Percentiles rank a stretch among this genome's conserved stretches.
phyloP scores from a whole-genome alignment of 1,140 invertebrate genomes.

The Drosophila busckii region DNA sequence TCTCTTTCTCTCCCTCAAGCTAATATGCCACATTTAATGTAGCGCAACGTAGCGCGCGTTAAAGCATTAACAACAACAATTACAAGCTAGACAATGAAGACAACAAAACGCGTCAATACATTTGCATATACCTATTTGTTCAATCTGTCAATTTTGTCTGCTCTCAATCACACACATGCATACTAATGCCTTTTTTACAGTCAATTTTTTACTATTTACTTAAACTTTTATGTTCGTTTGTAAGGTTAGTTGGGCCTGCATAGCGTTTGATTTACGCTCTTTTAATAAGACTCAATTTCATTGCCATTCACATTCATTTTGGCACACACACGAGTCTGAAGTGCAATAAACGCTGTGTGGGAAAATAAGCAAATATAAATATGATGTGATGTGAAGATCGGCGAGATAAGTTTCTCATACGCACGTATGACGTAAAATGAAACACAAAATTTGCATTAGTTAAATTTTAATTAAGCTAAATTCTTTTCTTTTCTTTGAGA shows the following conservation, averaged over 20 bases:
- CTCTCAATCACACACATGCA: constrained; percentile 40
- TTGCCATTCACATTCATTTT: constrained; percentile 39
- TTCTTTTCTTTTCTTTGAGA: no score
- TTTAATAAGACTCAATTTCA: constrained; percentile 49
- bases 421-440: no score
- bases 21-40: constrained; percentile 8
- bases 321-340: not conserved
- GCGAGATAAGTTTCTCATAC: no score
- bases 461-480: no score
- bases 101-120: constrained; percentile 23
- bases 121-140: constrained; percentile 66
- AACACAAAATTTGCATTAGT: no score
- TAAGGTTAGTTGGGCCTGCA: not conserved
- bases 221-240: constrained; percentile 24
- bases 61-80: constrained; percentile 28
- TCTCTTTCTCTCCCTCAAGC: no score
- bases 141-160: constrained; percentile 56
- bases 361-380: no score
- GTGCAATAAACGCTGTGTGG: no score
- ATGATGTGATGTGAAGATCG: no score
- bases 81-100: constrained; percentile 15
- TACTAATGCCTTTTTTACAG: constrained; percentile 45
- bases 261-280: constrained; percentile 52
- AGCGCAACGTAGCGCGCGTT: constrained; percentile 21
- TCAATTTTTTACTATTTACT: constrained; percentile 55